Percentiles rank a stretch among this genome's conserved stretches.
phyloP scores from a whole-genome alignment of 2,888 invertebrate species.

The Agrotis exclamationis region DNA sequence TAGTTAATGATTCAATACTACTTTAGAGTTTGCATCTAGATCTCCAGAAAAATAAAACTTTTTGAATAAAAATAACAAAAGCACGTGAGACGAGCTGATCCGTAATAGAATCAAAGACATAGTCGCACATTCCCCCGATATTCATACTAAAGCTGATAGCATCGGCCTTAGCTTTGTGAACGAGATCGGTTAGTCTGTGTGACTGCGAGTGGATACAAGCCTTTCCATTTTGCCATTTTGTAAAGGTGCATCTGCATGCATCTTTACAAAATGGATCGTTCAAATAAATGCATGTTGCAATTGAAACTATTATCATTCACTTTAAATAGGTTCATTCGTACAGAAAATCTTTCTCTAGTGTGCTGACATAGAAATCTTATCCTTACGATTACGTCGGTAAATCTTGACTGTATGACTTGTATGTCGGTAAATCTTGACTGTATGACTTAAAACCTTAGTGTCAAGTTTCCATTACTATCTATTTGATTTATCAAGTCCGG shows the following conservation, averaged over 20 bases:
- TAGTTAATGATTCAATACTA: neutral
- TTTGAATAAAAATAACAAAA: conserved; percentile 23
- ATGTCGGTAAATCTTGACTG: too few relatives aligned
- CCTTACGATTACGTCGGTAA: too few relatives aligned
- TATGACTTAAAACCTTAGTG: too few relatives aligned
- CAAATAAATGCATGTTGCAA: neutral
- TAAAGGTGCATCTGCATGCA: neutral
- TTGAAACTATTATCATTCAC: too few relatives aligned
- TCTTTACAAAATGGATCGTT: neutral
- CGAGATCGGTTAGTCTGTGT: neutral
- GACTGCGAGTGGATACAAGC: neutral
- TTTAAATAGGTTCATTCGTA: neutral
- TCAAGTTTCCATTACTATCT: too few relatives aligned
- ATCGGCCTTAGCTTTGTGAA: neutral
- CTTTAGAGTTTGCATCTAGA: neutral
- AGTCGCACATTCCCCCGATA: neutral
- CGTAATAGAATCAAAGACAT: conserved; percentile 46
- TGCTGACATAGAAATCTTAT: too few relatives aligned
- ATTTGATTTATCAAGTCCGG: neutral
- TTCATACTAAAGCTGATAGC: conserved; percentile 4
- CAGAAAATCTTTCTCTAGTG: too few relatives aligned
- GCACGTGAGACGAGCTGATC: conserved; percentile 19
- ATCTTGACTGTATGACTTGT: too few relatives aligned
- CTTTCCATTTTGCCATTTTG: too few relatives aligned
- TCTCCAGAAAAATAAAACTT: conserved; percentile 9